Conservation (phyloP, 2,888 invertebrate species). For the Stratiomys singularior region DNA sequence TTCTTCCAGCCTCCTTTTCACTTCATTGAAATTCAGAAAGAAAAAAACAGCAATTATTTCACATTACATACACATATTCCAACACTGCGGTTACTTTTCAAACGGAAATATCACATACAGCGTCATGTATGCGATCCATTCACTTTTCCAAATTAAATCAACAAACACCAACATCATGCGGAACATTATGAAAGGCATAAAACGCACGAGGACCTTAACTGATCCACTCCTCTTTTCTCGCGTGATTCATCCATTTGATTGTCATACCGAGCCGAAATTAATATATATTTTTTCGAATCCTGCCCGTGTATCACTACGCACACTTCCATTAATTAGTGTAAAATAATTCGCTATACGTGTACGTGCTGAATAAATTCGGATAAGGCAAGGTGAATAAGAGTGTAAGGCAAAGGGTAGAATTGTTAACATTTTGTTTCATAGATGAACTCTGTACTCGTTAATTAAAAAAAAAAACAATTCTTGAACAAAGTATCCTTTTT, state of each 20-base stretch:
- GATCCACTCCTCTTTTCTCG: background rate
- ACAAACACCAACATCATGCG: too few relatives aligned
- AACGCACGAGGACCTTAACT: too few relatives aligned
- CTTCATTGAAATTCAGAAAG: too few relatives aligned
- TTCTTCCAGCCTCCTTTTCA: too few relatives aligned
- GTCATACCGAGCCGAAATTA: background rate
- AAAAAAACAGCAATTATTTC: too few relatives aligned
- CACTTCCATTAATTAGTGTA: background rate
- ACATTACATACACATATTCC: too few relatives aligned
- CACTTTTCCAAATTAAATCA: background rate
- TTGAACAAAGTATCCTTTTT: background rate
- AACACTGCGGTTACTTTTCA: too few relatives aligned
- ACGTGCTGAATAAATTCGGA: background rate
- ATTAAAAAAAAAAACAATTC: background rate
- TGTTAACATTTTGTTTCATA: too few relatives aligned
- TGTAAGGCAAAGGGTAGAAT: background rate
- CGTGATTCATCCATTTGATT: background rate
- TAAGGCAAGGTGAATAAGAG: background rate
- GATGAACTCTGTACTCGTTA: too few relatives aligned
- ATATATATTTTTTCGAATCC: background rate
- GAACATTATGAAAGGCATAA: too few relatives aligned
- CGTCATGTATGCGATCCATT: background rate
- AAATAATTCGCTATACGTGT: background rate
- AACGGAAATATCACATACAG: background rate
- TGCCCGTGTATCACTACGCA: background rate